Conservation (phyloP, 2,888 invertebrate genomes). For the Drosophila austrosaltans region DNA sequence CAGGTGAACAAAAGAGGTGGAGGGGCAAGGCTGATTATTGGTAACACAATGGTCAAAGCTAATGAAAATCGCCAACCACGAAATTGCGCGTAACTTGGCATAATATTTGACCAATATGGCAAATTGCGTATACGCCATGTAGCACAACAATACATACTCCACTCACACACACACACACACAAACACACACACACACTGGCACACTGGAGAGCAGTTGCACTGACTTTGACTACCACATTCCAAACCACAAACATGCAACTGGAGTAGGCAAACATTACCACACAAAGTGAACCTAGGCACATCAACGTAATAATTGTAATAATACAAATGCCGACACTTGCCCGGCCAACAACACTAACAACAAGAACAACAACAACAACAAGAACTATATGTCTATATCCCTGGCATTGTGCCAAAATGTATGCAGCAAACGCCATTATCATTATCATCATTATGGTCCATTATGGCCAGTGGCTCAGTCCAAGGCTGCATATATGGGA, state of each 20-base stretch:
- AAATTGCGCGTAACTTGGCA: conserved; percentile 76
- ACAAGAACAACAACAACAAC: conserved; percentile 16
- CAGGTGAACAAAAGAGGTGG: background rate
- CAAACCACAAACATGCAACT: conserved; percentile 64
- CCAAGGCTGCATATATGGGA: background rate
- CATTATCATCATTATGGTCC: conserved; percentile 12
- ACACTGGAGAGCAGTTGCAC: conserved; percentile 39
- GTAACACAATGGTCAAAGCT: conserved; percentile 46
- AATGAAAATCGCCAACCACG: conserved; percentile 63
- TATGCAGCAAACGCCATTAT: conserved; percentile 34
- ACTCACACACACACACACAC: conserved; percentile 10
- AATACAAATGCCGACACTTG: conserved; percentile 74
- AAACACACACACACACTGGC: conserved; percentile 3
- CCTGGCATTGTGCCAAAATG: conserved; percentile 48
- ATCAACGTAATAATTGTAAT: conserved; percentile 79
- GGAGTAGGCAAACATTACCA: conserved; percentile 6
- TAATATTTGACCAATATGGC: conserved; percentile 71
- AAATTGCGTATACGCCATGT: conserved; percentile 69
- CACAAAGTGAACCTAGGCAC: conserved; percentile 58
- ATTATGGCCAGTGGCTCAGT: background rate
- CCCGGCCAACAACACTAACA: conserved; percentile 45
- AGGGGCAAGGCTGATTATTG: conserved; percentile 3
- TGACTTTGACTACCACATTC: conserved; percentile 51
- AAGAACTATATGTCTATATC: conserved; percentile 26
- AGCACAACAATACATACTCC: conserved; percentile 50